Base-by-base conservation (phyloP, 1,140 invertebrate species). In the Drosophila cardini region DNA sequence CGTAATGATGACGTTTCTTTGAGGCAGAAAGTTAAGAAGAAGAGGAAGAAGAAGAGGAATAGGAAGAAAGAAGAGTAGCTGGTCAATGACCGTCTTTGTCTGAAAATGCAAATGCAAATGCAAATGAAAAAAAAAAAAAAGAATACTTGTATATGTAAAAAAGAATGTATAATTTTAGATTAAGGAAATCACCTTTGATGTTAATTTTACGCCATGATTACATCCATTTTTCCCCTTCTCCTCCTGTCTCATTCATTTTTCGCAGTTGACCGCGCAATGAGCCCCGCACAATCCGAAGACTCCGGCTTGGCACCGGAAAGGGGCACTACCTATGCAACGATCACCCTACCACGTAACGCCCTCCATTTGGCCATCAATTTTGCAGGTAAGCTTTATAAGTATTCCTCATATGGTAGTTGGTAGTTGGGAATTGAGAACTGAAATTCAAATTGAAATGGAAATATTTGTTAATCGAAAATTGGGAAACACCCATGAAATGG, bases 281-380 rank as follows among this genome's bases (percentile, higher is more conserved):
- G 90, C 81, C 91, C 91, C 34, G 91, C 91, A 61, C 91, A 92
- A 62, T 92, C 91, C 11, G 91, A 92, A 75, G 91, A 92, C 76
- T 90, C 85, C 16, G 91, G 91, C 21, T 60, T 92, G 52, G 91
- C 91, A 36, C 90, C 91, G 52, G 91, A 92, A 69, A 76, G 91
- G n/a, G 91, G 91, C 48, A 91, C 91, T 15, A 92, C 90, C 62
- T 92, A 91, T 70, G 90, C 91, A 26, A 92, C 91, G 52, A 92
- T 92, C 58, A 92, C 91, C 50, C 72, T 92, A 75, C 91, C 91
- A 30, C 80, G 91, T 53, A 92, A 91, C 60, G 79, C 86, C 32
- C 84, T 83, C 21, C 82, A 91, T 60, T 80, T 92, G 78, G 91
- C 86, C 69, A 92, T 92, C 77, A 90, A 85, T 46, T 92, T 92